Evolutionary conservation across 2,888 invertebrate species (phyloP), one percentile per base, ranked within the genome.

Genomic region (Mimas tiliae): DNA sequence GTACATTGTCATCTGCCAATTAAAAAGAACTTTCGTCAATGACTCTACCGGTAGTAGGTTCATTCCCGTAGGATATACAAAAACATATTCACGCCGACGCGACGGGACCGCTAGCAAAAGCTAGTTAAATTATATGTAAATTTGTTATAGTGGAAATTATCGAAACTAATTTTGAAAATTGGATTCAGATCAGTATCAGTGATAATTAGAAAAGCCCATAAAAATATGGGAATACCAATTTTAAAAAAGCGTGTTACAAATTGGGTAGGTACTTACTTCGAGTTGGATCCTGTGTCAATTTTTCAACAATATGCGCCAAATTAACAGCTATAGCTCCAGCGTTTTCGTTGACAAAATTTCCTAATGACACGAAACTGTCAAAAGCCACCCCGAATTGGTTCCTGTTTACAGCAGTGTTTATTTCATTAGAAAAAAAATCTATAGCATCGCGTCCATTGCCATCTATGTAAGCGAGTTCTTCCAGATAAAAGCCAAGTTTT

Each of bases 301-400:
- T 92, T 62, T 93, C 87, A 34, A 89, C 81, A 63, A 93, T 87
- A 64, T 86, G 74, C 3, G 78, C 81, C 48, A 91, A 96, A 85
- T 98, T 98, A 77, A 97, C 96, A 75, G 97, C 96, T 19, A 97
- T 95, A 4, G 94, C 92, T 62, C 94, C 90, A 0, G 96, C 95
- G 62, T 94, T 93, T 0, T 85, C 76, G 45, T 94, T 83, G n/a
- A 97, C 94, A 7, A 86, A 84, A 0, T 80, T 74, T 75, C 96
- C 96, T n/a, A 96, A 94, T 0, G 83, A 72, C 48, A 94, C 82
- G 95, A 96, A 97, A 48, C 94, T 87, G 9, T 89, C 78, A 19
- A 96, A 96, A 0, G 97, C 97, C 52, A 84, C 80, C 19, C 69
- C 78, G 89, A 94, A 96, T 34, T 94, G 74, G 7, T 89, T 94